These are phyloP conservation scores for Hirundichthys speculiger DNA, from an alignment of 2,113 vertebrate genomes.

Conservation along the genomic window DNA sequence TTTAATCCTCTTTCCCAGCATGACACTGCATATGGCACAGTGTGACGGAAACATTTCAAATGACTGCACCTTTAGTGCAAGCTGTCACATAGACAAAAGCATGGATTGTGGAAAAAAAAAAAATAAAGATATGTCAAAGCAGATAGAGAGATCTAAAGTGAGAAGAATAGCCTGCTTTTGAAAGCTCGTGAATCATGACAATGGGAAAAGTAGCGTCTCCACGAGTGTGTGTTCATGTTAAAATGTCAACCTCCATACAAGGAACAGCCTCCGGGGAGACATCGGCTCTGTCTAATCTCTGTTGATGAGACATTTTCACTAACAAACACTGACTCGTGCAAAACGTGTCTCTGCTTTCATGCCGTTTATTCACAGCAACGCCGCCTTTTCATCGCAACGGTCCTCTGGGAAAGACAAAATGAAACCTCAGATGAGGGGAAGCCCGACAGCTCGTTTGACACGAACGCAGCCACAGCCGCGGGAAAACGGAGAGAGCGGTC, in stretches of 20 bases:
- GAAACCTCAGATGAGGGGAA: slow-evolving; percentile 44
- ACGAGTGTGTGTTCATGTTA: slow-evolving; percentile 1
- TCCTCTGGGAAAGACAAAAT: slow-evolving; percentile 41
- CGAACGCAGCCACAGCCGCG: slow-evolving; percentile 30
- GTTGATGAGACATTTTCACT: slow-evolving; percentile 38
- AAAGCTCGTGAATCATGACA: too few species aligned
- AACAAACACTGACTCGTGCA: slow-evolving; percentile 64
- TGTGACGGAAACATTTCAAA: slow-evolving; percentile 3
- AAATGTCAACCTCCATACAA: slow-evolving; percentile 46
- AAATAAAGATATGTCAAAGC: slow-evolving; percentile 30
- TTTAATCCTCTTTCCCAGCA: slow-evolving; percentile 56
- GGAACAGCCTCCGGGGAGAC: slow-evolving; percentile 49
- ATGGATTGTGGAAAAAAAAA: slow-evolving; percentile 9
- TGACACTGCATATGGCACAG: slow-evolving; percentile 35
- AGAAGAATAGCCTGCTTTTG: too few species aligned
- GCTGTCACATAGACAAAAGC: slow-evolving; percentile 23
- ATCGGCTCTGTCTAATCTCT: slow-evolving; percentile 52
- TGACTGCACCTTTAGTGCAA: slow-evolving; percentile 1
- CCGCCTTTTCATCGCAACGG: slow-evolving; percentile 29
- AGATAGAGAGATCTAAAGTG: slow-evolving; percentile 33
- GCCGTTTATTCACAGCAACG: slow-evolving; percentile 46
- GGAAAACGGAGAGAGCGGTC: slow-evolving; percentile 8
- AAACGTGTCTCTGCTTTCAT: slow-evolving; percentile 51
- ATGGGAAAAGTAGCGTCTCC: too few species aligned
- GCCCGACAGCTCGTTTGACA: slow-evolving; percentile 38